These are phyloP conservation scores for Hozukius guyotensis DNA, from an alignment of 2,797 vertebrate species.

Conservation along the genomic window DNA sequence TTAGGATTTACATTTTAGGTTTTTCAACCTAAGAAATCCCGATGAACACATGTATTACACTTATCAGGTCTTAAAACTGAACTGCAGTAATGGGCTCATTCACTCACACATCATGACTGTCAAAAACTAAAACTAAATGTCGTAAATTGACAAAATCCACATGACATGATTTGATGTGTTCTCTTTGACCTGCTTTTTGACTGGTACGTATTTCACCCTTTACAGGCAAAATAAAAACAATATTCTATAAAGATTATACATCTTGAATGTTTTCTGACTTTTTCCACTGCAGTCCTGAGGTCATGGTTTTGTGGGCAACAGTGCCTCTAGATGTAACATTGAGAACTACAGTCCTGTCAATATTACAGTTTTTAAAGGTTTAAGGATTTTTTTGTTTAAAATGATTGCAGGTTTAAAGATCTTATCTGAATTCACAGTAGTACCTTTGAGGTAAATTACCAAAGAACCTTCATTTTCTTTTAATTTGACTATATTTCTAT, in stretches of 20 bases:
- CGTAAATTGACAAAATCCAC: neutral
- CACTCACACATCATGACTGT: neutral
- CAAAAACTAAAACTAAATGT: neutral
- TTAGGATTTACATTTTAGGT: rapidly evolving
- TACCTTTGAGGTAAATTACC: neutral
- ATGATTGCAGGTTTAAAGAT: neutral
- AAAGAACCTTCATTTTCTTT: neutral
- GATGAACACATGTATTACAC: neutral
- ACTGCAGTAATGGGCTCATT: neutral
- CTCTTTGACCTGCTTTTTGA: neutral
- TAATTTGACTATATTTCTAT: constrained; percentile 5
- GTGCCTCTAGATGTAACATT: constrained; percentile 74
- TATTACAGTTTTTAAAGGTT: neutral
- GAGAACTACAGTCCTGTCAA: constrained; percentile 50
- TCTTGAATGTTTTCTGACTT: constrained; percentile 11
- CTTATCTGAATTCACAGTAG: neutral
- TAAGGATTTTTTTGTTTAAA: neutral
- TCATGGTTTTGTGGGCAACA: constrained; percentile 79
- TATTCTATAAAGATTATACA: neutral
- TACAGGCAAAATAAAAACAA: neutral
- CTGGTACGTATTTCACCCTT: neutral
- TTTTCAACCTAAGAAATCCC: neutral
- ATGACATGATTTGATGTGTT: neutral
- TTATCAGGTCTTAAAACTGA: neutral
- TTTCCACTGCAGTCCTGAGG: constrained; percentile 10